Evolutionary conservation across 1,140 invertebrate genomes (phyloP), one percentile per base, ranked within the genome.

Genomic region (Maconellicoccus hirsutus): DNA sequence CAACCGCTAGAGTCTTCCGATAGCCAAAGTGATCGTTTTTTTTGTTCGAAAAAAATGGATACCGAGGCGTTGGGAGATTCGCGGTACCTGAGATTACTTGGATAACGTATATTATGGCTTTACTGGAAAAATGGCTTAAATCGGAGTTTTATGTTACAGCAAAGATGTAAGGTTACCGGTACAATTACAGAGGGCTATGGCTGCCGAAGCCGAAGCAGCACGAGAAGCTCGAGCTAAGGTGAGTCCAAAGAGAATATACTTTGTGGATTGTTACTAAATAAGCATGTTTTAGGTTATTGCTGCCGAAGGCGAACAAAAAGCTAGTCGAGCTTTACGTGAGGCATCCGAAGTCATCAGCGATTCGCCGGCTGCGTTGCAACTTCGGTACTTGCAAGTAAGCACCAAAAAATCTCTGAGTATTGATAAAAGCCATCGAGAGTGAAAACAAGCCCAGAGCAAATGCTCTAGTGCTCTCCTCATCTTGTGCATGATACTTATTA

Each of bases 91-190:
- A 52, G 42, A 52, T 14, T 38, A 7, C 33, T n/a, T n/a, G n/a
- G n/a, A n/a, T n/a, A n/a, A n/a, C n/a, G n/a, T n/a, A n/a, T n/a
- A n/a, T n/a, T n/a, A n/a, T 19, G 42, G 14, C 33, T 38, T 38
- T 3, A 52, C 42, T 52, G 2, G 12, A 52, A 3, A 52, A 16
- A 16, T 6, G 12, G 6, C 6, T 16, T 52, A 52, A 52, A 52
- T 8, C 4, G 10, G 10, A 23, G 8, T 66, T 66, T 3, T 25
- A 59, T 4, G 16, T 78, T 81, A 72, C 80, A 94, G 92, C 70
- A 95, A 95, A 82, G 93, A 95, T 76, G 92, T 95, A 0, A 85
- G 91, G 59, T 79, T 95, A 27, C 92, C 92, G 0, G 85, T 88
- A 0, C 87, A 92, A 74, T 79, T 95, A 22, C 92, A 94, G 79